Percentiles rank a stretch among this genome's conserved stretches.
phyloP scores from a whole-genome alignment of 92 coral and sea anemone genomes.

The Palythoa grandiflora region DNA sequence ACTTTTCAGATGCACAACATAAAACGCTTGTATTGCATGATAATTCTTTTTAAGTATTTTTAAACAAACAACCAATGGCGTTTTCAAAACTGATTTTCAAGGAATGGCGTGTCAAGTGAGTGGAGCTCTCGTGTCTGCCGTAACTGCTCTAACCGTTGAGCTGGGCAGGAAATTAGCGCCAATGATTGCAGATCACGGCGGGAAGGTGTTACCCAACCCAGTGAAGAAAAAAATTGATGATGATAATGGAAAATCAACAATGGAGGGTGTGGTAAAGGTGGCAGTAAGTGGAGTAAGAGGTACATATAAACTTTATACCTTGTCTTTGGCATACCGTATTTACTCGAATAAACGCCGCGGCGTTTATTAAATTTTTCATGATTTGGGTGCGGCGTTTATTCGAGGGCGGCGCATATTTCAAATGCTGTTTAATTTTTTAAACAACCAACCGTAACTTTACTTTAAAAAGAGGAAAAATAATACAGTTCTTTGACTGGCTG shows the following conservation, averaged over 20 bases:
- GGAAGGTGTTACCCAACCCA: constrained; percentile 69
- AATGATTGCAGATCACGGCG: constrained; percentile 88
- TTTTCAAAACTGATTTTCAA: constrained; percentile 24
- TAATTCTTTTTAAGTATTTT: background rate
- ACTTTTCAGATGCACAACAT: too few species aligned
- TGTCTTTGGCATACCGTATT: too few species aligned
- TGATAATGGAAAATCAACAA: constrained; percentile 74
- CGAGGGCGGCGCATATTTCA: too few species aligned
- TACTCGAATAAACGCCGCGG: too few species aligned
- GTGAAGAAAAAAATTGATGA: constrained; percentile 68
- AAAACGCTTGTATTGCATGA: too few species aligned
- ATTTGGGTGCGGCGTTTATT: too few species aligned
- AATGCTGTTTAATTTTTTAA: too few species aligned
- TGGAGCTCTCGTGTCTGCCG: constrained; percentile 84
- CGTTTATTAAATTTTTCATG: too few species aligned
- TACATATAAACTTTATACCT: constrained; percentile 6
- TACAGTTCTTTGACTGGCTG: too few species aligned
- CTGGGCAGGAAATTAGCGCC: constrained; percentile 93
- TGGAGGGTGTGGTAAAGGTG: constrained; percentile 86
- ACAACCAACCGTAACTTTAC: too few species aligned
- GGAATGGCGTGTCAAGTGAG: constrained; percentile 99
- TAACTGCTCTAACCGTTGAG: constrained; percentile 88
- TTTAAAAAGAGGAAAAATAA: too few species aligned
- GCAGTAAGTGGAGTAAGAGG: constrained; percentile 96
- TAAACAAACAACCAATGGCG: background rate